These are phyloP conservation scores for Microcebus tavaratra DNA, from an alignment of 2,113 vertebrate species.

Conservation along the genomic window DNA sequence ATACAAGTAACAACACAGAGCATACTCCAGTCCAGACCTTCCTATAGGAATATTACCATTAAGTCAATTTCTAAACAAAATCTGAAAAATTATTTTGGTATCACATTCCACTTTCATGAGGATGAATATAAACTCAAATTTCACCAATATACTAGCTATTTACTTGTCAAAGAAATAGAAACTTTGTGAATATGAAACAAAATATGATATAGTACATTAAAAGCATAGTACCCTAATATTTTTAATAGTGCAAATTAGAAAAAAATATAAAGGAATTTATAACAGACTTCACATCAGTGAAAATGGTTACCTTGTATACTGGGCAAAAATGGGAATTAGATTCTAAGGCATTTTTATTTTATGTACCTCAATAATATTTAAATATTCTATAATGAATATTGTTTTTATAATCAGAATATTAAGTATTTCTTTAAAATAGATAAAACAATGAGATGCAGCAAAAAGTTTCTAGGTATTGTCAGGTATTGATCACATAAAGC, in stretches of 20 bases:
- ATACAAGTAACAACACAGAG: not conserved
- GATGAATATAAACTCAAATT: not conserved
- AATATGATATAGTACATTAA: not conserved
- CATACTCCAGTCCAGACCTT: not conserved
- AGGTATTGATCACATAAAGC: not conserved
- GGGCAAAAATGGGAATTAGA: not conserved
- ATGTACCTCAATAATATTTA: not conserved
- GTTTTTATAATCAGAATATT: constrained; percentile 9
- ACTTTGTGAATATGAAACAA: not conserved
- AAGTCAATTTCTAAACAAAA: constrained; percentile 33
- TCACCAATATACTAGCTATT: not conserved
- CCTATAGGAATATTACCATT: not conserved
- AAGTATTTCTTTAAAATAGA: not conserved
- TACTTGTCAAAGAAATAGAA: constrained; percentile 10
- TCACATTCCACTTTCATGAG: not conserved
- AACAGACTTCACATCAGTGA: not conserved
- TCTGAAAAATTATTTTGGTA: constrained; percentile 12
- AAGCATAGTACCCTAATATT: not conserved
- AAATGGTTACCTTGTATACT: not conserved
- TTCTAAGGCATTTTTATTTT: not conserved
- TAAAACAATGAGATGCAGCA: not conserved
- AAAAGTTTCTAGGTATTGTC: not conserved
- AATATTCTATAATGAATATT: not conserved
- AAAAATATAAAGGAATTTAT: not conserved
- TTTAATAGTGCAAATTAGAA: constrained; percentile 16